Conservation (phyloP, 2,888 invertebrate species). For the Perizoma flavofasciatum region DNA sequence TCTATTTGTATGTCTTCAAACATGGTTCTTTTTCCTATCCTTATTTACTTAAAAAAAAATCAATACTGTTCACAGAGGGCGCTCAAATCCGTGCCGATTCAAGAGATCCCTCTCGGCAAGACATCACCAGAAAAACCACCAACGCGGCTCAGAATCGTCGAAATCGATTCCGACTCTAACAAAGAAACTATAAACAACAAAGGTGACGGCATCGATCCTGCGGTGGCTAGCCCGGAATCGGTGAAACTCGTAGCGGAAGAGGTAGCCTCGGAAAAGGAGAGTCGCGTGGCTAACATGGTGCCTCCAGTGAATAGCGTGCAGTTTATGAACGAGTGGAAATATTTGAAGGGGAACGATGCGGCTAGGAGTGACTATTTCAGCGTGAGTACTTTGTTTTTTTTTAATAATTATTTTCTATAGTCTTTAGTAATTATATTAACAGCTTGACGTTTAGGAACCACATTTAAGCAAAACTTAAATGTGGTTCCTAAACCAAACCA, state of each 20-base stretch:
- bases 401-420: no score
- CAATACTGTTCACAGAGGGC: constrained; percentile 73
- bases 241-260: constrained; percentile 53
- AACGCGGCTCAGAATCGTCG: constrained; percentile 60
- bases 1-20: no score
- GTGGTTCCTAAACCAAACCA: no score
- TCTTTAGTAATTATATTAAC: no score
- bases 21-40: no score
- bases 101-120: constrained; percentile 69
- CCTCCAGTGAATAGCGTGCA: constrained; percentile 86
- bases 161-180: constrained; percentile 59
- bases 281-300: constrained; percentile 43
- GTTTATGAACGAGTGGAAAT: constrained; percentile 86
- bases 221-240: constrained; percentile 51
- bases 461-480: no score
- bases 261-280: constrained; percentile 46
- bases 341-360: constrained; percentile 72
- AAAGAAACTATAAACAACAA: constrained; percentile 49
- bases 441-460: no score
- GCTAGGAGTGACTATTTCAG: constrained; percentile 85
- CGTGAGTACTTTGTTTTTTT: constrained; percentile 77
- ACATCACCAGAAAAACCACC: constrained; percentile 54
- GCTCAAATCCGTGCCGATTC: constrained; percentile 78
- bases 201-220: constrained; percentile 7
- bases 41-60: no score